These are phyloP conservation scores for Carassius gibelio DNA, from an alignment of 2,113 vertebrate genomes.

Conservation along the genomic window DNA sequence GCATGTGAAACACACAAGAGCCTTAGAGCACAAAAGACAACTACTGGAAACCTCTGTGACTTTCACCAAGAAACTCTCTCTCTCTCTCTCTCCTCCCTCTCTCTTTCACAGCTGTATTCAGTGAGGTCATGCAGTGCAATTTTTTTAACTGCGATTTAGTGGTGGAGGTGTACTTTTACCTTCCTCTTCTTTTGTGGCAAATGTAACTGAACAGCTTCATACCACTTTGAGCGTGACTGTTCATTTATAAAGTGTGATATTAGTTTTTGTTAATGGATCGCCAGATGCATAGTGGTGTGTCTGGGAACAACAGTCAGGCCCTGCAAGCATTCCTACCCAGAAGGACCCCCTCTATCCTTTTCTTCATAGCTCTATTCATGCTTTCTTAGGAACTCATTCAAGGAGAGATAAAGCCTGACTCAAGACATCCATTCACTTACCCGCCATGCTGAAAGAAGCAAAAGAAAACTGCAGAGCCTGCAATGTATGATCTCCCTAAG, in stretches of 20 bases:
- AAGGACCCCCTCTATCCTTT: constrained; percentile 44
- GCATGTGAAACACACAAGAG: constrained; percentile 65
- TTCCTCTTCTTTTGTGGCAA: constrained; percentile 10
- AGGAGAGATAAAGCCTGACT: constrained; percentile 68
- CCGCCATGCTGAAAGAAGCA: constrained; percentile 65
- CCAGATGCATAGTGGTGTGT: background rate
- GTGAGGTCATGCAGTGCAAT: constrained; percentile 28
- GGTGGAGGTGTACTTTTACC: background rate
- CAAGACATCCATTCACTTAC: constrained; percentile 66
- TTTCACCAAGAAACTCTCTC: constrained; percentile 73
- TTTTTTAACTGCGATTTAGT: constrained; percentile 15
- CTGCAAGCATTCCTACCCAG: background rate
- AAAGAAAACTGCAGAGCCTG: constrained; percentile 39
- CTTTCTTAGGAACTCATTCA: constrained; percentile 73
- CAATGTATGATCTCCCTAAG: background rate
- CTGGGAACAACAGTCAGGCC: background rate
- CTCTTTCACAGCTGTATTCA: constrained; percentile 63
- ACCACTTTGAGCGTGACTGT: background rate
- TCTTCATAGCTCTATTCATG: constrained; percentile 66
- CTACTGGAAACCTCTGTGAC: constrained; percentile 60
- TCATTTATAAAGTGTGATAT: constrained; percentile 2
- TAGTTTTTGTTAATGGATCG: background rate
- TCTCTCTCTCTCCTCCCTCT: constrained; percentile 62
- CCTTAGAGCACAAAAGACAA: constrained; percentile 60
- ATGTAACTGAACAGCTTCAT: constrained; percentile 15